Base-by-base conservation (phyloP, 2,797 vertebrate species). In the Taeniopygia guttata region DNA sequence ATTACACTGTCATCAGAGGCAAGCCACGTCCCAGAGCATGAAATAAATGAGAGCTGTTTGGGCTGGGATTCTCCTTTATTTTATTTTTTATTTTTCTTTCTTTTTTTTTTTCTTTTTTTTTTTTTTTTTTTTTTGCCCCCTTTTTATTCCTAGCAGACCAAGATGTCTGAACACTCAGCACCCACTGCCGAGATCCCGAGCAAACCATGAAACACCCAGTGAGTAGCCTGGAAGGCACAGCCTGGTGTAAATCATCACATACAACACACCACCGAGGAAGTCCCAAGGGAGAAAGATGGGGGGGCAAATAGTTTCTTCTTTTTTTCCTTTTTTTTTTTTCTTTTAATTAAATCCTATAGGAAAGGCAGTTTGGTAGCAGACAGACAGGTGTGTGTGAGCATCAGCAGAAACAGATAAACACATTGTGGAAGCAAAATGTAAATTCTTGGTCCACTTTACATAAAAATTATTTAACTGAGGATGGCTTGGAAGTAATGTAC, bases 1-100 rank as follows among this genome's bases (percentile, higher is more conserved):
- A 98, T 98, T 98, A 97, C 92, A 81, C 97, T 98, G 97, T 97
- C 98, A 98, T 96, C 29, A 2, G 92, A 97, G 95, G 95, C 95
- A 95, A 97, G 93, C 92, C 94, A 95, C 84, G 6, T 97, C 96
- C 90, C 94, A 79, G 64, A 97, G 91, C 94, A 93, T 75, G 92
- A 97, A 97, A 97, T 96, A 97, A 97, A 98, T 96, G 97, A 97
- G 94, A 88, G 66, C 84, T 95, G 90, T 82, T 96, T 90, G 88
- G 94, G 89, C 30, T 72, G 30, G 10, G 3, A 1, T 21, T 56
- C 55, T 56, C 36, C 25, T 30, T 36, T 4, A 2, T 15, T 18
- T 34, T 6, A 11, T 11, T 20, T 40, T 2, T 5, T 10, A n/a
- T 8, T 13, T 8, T 17, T 40, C 6, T 11, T 11, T 20, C 40